Conservation (phyloP, 2,113 vertebrate genomes). For the Cacatua alba region DNA sequence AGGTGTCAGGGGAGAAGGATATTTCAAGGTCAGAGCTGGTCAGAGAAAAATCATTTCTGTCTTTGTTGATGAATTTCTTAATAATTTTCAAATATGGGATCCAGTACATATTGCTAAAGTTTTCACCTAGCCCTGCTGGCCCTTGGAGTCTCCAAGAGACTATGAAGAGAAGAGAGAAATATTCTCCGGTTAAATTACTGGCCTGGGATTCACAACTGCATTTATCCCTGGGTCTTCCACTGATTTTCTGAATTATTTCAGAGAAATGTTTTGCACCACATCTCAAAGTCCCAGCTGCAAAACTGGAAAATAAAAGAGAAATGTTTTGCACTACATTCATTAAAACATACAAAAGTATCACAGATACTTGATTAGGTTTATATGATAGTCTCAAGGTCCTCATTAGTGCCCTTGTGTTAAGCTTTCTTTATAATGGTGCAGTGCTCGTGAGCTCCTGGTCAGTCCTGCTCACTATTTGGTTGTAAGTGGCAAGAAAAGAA, state of each 20-base stretch:
- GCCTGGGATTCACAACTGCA: neutral
- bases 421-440: neutral
- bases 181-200: neutral
- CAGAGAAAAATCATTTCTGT: constrained; percentile 23
- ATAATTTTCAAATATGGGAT: constrained; percentile 40
- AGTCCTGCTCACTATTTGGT: neutral
- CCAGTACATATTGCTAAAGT: neutral
- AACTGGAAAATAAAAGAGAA: neutral
- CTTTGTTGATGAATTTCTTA: constrained; percentile 50
- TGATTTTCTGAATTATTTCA: neutral
- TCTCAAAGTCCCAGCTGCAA: neutral
- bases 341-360: neutral
- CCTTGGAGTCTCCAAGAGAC: neutral
- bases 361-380: neutral
- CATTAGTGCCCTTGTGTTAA: neutral
- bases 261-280: neutral
- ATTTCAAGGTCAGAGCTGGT: constrained; percentile 46
- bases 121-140: neutral
- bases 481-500: neutral
- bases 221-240: neutral
- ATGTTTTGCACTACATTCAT: neutral
- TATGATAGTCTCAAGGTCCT: neutral
- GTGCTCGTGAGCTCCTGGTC: neutral
- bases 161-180: neutral
- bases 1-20: neutral